phyloP scores from a whole-genome alignment of 2,888 invertebrate species.

The Diadegma fenestrale region DNA sequence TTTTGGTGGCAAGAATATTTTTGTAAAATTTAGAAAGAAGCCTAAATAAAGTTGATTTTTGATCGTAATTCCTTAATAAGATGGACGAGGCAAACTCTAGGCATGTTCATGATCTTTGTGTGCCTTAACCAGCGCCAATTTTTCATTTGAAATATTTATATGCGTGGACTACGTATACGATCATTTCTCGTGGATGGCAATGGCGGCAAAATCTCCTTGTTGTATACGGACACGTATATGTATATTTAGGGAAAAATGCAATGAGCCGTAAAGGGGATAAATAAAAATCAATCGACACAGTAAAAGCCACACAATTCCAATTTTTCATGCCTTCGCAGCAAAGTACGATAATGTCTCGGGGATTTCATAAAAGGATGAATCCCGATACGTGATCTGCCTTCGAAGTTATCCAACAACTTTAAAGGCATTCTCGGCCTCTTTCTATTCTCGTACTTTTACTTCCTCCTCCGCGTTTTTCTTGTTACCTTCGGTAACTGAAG shows the following conservation, averaged over 20 bases:
- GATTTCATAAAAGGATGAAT: slow-evolving; percentile 77
- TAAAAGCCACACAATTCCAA: slow-evolving; percentile 70
- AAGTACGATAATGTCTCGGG: slow-evolving; percentile 75
- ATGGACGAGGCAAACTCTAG: neutral
- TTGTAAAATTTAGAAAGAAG: too few species aligned
- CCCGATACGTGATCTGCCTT: slow-evolving; percentile 76
- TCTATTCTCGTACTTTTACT: slow-evolving; percentile 1
- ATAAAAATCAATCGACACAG: slow-evolving; percentile 73
- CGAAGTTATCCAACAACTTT: slow-evolving; percentile 63
- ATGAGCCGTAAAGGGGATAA: slow-evolving; percentile 61
- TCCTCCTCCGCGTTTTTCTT: neutral
- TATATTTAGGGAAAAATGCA: slow-evolving; percentile 20
- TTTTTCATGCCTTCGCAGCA: slow-evolving; percentile 64
- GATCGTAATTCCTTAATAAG: too few species aligned
- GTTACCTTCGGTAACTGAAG: neutral
- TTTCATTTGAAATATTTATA: neutral
- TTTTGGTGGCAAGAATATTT: too few species aligned
- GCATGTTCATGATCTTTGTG: slow-evolving; percentile 11
- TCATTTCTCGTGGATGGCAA: neutral
- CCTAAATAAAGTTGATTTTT: too few species aligned
- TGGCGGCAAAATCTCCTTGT: neutral
- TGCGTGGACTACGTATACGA: slow-evolving; percentile 3
- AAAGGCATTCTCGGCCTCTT: slow-evolving; percentile 11
- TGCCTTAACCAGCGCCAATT: neutral
- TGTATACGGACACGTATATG: slow-evolving; percentile 1